Base-by-base conservation (phyloP, 1,140 invertebrate species). In the Trichomalopsis sarcophagae region DNA sequence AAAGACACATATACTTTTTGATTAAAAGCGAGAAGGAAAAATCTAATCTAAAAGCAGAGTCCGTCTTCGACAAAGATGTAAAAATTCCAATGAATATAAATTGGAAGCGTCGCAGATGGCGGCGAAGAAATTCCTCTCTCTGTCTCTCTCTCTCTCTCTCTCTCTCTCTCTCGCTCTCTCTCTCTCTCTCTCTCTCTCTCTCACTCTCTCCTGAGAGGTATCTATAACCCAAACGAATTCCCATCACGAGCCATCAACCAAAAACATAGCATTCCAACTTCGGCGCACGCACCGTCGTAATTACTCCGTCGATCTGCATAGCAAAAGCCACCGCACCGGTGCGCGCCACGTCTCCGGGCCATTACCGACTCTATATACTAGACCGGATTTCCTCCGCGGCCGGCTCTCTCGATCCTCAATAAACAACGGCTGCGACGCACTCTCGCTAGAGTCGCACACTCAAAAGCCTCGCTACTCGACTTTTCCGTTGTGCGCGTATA, bases 81-180 rank as follows among this genome's bases (percentile, higher is more conserved):
- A 62, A 62, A 62, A 62, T 62, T 62, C 7, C 55, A 62, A 62
- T 62, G 55, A 62, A 62, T 62, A 62, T 62, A 62, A 62, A 62
- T 62, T 62, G 17, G 55, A 62, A 62, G 55, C 17, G 55, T n/a
- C 55, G 55, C 17, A 21, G 5, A 40, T 44, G 4, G 47, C 55
- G n/a, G 55, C 17, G 7, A 62, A 62, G 55, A n/a, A 21, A 62
- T 62, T 62, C 17, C 47, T 62, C 55, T 62, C 17, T 0, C 17
- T 1, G 1, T 4, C 14, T 2, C 27, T 2, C 27, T 0, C 27
- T 2, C 27, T 2, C 27, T 2, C 14, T 5, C 17, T 55, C 13
- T 55, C 50, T 5, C 50, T 47, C 44, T 47, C 13, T 2, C 17
- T 0, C 17, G 1, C 13, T 4, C 14, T 2, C 27, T 2, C 27